Percentiles rank a stretch among this genome's conserved stretches.
These are phyloP conservation scores for Aleiodes leptofemur DNA, from an alignment of 2,888 invertebrate species.

Conservation along the genomic window DNA sequence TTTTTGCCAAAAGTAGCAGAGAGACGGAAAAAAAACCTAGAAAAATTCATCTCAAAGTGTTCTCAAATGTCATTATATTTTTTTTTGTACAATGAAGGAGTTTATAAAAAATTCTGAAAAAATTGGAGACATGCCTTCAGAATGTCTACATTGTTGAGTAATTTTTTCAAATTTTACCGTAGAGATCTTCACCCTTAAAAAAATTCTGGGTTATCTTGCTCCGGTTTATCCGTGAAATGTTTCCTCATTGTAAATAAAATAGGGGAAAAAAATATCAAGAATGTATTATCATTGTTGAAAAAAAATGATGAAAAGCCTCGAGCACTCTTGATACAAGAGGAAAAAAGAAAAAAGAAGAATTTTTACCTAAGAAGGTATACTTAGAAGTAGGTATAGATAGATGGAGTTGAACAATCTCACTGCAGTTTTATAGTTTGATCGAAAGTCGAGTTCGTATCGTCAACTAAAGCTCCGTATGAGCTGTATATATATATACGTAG, in stretches of 20 bases:
- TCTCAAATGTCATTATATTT: constrained; percentile 1
- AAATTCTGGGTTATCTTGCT: too few species aligned
- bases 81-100: not conserved
- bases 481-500: constrained; percentile 3
- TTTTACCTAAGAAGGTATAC: constrained; percentile 21
- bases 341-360: constrained; percentile 17
- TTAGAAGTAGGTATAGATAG: constrained; percentile 20
- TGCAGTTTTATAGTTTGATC: constrained; percentile 47
- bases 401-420: constrained; percentile 18
- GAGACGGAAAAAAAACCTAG: constrained; percentile 13
- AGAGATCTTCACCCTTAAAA: too few species aligned
- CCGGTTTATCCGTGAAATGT: too few species aligned
- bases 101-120: not conserved
- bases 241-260: constrained; percentile 46
- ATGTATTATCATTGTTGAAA: constrained; percentile 29
- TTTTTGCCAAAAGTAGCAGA: not conserved
- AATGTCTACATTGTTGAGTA: too few species aligned
- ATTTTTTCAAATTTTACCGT: too few species aligned
- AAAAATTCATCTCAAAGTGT: constrained; percentile 39
- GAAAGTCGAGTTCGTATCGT: constrained; percentile 51
- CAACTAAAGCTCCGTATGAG: constrained; percentile 43
- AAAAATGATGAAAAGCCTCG: constrained; percentile 26
- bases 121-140: too few species aligned
- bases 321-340: constrained; percentile 7
- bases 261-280: constrained; percentile 40